Percentiles rank a stretch among this genome's conserved stretches.
Evolutionary conservation across 2,888 invertebrate species (phyloP).

Genomic region (Amblyjoppa proteus): DNA sequence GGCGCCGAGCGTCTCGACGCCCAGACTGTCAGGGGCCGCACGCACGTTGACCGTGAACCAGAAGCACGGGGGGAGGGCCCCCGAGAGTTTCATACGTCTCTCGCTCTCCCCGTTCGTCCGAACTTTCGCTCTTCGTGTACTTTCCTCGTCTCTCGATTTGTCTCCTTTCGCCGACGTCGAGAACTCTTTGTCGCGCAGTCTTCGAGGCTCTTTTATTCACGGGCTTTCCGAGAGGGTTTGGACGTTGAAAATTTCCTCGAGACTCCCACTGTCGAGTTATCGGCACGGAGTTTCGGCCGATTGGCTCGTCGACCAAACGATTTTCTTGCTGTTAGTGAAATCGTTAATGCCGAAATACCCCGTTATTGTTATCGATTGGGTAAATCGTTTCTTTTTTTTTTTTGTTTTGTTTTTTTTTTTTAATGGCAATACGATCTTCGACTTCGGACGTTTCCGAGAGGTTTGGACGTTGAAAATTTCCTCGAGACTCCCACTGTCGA

Average conservation of each 20-base stretch:
- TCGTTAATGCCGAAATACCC: too few relatives aligned
- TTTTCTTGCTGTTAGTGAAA: too few relatives aligned
- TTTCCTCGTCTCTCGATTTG: conserved; percentile 20
- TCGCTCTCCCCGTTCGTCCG: conserved; percentile 6
- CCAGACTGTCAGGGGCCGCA: conserved; percentile 81
- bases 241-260: neutral
- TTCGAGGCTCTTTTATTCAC: neutral
- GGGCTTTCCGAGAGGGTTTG: neutral
- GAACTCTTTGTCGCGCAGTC: neutral
- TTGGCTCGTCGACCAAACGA: too few relatives aligned
- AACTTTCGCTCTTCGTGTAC: conserved; percentile 9
- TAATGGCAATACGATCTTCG: too few relatives aligned
- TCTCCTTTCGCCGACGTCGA: neutral
- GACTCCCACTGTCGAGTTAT: neutral
- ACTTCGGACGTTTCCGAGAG: neutral
- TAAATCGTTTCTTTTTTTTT: too few relatives aligned
- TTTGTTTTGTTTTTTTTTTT: too few relatives aligned
- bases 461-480: too few relatives aligned
- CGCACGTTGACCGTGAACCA: conserved; percentile 82
- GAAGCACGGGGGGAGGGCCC: conserved; percentile 47
- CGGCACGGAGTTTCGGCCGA: too few relatives aligned
- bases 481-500: neutral
- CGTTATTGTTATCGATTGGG: too few relatives aligned
- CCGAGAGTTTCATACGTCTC: conserved; percentile 36
- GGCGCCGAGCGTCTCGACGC: conserved; percentile 78